Conservation (phyloP, 2,888 invertebrate genomes). For the Trissolcus brochymenae region DNA sequence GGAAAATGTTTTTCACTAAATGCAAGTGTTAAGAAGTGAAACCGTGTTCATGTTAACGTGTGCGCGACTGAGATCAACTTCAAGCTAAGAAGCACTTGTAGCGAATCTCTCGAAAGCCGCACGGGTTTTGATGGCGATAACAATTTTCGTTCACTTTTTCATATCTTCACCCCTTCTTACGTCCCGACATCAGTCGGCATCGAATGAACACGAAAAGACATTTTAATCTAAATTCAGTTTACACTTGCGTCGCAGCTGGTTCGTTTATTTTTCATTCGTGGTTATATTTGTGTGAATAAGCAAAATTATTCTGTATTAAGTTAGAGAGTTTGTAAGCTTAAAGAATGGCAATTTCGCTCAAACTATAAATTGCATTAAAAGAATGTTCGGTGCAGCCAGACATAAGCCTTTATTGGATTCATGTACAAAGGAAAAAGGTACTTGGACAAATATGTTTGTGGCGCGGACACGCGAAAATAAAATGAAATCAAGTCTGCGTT, state of each 20-base stretch:
- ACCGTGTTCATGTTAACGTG: constrained; percentile 53
- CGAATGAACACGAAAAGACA: background rate
- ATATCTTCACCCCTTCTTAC: no score
- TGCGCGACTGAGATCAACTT: constrained; percentile 50
- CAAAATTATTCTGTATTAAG: constrained; percentile 27
- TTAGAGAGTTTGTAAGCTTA: constrained; percentile 15
- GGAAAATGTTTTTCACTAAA: constrained; percentile 48
- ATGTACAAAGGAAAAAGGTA: constrained; percentile 45
- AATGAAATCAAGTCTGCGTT: constrained; percentile 31
- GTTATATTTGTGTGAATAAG: background rate
- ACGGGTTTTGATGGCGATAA: background rate
- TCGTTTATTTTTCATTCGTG: no score
- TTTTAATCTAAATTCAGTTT: background rate
- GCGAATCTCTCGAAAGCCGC: constrained; percentile 41
- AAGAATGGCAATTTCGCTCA: constrained; percentile 37
- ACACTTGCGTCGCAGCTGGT: no score
- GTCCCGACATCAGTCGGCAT: no score
- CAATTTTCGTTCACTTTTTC: constrained; percentile 6
- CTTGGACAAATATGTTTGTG: constrained; percentile 47
- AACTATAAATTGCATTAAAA: constrained; percentile 52
- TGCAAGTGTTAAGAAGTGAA: constrained; percentile 50
- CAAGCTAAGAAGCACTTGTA: constrained; percentile 39
- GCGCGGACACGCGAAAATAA: constrained; percentile 27
- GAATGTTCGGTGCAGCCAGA: constrained; percentile 30
- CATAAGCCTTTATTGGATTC: constrained; percentile 48